phyloP scores from a whole-genome alignment of 2,797 vertebrate species.

The Lutjanus argentimaculatus region DNA sequence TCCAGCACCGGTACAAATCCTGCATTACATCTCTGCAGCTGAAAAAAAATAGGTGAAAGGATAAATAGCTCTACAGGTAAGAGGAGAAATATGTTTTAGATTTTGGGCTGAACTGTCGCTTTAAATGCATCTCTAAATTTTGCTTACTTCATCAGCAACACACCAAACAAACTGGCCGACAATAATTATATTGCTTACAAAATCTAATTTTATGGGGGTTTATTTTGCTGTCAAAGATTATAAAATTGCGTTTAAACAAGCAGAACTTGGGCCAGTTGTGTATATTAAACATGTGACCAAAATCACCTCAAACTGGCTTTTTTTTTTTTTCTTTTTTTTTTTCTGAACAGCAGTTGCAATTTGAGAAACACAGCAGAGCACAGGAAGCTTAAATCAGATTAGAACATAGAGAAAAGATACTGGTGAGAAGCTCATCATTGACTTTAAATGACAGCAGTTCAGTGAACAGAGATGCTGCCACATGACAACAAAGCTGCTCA shows the following conservation, averaged over 20 bases:
- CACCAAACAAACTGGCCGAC: neutral
- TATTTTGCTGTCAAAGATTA: neutral
- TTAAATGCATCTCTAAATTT: neutral
- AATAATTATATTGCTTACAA: neutral
- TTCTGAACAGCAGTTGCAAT: neutral
- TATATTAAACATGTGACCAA: neutral
- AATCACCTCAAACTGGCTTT: neutral
- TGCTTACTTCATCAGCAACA: neutral
- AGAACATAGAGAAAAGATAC: neutral
- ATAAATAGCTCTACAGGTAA: too few relatives aligned
- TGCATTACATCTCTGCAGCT: too few relatives aligned
- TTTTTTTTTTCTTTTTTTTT: neutral
- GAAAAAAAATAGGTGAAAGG: too few relatives aligned
- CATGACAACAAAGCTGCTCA: neutral
- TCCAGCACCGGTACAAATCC: too few relatives aligned
- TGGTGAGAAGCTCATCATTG: neutral
- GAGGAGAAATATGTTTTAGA: too few relatives aligned
- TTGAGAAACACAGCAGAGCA: neutral
- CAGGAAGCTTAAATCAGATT: slow-evolving; percentile 22
- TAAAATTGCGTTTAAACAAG: neutral
- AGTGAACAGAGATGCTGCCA: neutral
- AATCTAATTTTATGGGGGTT: neutral
- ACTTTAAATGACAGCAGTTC: neutral
- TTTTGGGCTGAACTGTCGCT: too few relatives aligned
- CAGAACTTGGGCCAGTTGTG: neutral